A percentile compares a stretch with the other conserved stretches of the same genome.
Conservation (phyloP, 2,888 invertebrate species). For the Stegana nigrithorax region DNA sequence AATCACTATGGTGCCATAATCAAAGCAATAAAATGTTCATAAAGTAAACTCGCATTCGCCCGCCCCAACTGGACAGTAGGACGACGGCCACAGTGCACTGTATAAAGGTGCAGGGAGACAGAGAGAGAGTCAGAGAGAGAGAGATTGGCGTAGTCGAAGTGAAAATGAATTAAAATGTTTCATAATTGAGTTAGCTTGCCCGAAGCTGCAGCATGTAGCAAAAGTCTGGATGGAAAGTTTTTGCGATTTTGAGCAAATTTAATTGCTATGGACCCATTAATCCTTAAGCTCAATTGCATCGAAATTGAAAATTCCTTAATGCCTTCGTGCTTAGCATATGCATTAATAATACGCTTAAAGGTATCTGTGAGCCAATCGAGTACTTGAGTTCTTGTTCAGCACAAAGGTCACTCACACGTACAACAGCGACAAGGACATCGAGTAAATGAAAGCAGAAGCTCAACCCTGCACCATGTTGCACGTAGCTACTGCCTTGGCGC, state of each 20-base stretch:
- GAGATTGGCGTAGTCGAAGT: neutral
- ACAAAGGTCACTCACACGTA: neutral
- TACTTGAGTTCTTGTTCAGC: neutral
- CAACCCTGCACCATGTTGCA: constrained; percentile 37
- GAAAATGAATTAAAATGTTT: constrained; percentile 43
- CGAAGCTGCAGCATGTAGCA: constrained; percentile 20
- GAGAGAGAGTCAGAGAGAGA: neutral
- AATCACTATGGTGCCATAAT: constrained; percentile 35
- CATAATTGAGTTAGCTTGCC: constrained; percentile 54
- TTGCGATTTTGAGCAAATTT: constrained; percentile 6
- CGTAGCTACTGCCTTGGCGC: constrained; percentile 16
- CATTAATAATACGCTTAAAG: neutral
- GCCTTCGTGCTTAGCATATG: constrained; percentile 17
- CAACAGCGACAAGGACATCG: neutral
- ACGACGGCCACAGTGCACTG: neutral
- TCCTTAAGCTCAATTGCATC: constrained; percentile 7
- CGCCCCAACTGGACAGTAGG: neutral
- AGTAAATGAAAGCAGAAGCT: constrained; percentile 10
- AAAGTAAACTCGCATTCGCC: neutral
- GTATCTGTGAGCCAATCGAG: neutral
- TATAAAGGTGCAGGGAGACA: neutral
- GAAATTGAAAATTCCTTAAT: constrained; percentile 3
- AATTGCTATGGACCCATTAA: neutral
- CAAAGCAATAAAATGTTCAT: constrained; percentile 29
- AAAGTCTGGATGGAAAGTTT: constrained; percentile 33